These are phyloP conservation scores for Rhea pennata DNA, from an alignment of 2,113 vertebrate genomes.

Conservation along the genomic window DNA sequence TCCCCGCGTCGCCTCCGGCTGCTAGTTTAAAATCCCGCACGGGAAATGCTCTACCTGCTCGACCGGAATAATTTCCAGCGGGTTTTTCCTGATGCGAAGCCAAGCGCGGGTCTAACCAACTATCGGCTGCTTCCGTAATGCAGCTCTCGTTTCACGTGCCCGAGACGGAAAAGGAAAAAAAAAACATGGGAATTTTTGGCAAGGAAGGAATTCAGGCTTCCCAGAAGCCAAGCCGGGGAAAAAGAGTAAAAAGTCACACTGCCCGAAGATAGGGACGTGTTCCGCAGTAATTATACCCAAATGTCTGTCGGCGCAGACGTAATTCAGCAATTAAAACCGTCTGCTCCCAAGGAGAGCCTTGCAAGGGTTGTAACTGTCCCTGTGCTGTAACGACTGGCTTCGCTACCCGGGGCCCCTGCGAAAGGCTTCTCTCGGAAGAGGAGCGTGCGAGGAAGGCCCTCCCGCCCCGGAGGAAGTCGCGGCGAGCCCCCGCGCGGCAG, in stretches of 20 bases:
- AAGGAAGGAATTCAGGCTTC: neutral
- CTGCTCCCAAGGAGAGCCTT: neutral
- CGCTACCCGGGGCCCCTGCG: neutral
- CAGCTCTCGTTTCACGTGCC: neutral
- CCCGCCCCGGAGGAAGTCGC: neutral
- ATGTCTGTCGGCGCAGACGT: neutral
- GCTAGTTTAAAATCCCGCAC: conserved; percentile 9
- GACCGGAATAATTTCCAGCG: neutral
- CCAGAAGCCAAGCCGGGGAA: neutral
- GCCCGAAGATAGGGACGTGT: neutral
- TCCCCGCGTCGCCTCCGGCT: too few relatives aligned
- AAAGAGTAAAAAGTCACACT: neutral
- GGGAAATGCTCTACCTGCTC: neutral
- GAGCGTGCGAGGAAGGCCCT: rapidly evolving
- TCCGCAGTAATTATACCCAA: neutral
- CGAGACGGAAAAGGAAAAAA: neutral
- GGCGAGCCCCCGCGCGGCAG: too few relatives aligned
- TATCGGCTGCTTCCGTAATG: neutral
- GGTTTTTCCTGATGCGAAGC: neutral
- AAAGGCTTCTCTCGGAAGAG: neutral
- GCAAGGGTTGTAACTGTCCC: rapidly evolving
- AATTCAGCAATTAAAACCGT: neutral
- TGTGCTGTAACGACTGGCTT: neutral
- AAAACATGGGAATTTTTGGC: neutral
- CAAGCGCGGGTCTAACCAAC: neutral